Percentiles rank a stretch among this genome's conserved stretches.
Evolutionary conservation across 1,140 invertebrate genomes (phyloP).

Genomic region (Euwallacea similis): DNA sequence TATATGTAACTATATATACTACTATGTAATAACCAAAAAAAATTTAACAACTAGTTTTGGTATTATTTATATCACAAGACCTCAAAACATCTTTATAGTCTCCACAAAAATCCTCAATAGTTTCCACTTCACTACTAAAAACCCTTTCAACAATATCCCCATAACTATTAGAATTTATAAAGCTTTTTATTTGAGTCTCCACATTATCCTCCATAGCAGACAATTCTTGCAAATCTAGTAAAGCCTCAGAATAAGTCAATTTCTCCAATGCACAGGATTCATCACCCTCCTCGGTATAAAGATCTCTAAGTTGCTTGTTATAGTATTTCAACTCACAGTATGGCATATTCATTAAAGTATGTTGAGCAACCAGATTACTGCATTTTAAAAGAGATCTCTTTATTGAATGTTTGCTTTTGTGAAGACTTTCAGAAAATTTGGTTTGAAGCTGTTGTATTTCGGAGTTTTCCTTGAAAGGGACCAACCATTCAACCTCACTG

Average conservation of each 20-base stretch:
- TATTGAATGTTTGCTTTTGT: neutral
- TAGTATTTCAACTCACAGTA: conserved; percentile 17
- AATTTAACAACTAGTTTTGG: no score
- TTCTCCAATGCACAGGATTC: neutral
- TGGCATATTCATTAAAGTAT: neutral
- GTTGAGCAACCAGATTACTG: conserved; percentile 5
- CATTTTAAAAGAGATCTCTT: conserved; percentile 11
- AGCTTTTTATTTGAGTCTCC: neutral
- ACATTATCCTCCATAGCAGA: neutral
- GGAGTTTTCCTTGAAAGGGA: neutral
- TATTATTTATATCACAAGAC: no score
- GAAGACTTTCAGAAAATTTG: neutral
- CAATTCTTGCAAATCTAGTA: conserved; percentile 1
- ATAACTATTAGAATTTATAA: neutral
- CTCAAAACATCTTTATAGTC: no score
- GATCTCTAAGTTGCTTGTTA: neutral
- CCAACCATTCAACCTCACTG: neutral
- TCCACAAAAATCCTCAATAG: no score
- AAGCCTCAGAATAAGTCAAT: neutral
- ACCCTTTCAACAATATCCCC: neutral
- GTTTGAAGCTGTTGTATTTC: neutral
- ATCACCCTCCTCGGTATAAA: neutral
- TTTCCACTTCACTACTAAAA: no score
- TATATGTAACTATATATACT: no score
- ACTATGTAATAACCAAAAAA: no score